A percentile compares a stretch with the other conserved stretches of the same genome.
These are phyloP conservation scores for Collichthys lucidus DNA, from an alignment of 2,113 vertebrate genomes.

Conservation along the genomic window DNA sequence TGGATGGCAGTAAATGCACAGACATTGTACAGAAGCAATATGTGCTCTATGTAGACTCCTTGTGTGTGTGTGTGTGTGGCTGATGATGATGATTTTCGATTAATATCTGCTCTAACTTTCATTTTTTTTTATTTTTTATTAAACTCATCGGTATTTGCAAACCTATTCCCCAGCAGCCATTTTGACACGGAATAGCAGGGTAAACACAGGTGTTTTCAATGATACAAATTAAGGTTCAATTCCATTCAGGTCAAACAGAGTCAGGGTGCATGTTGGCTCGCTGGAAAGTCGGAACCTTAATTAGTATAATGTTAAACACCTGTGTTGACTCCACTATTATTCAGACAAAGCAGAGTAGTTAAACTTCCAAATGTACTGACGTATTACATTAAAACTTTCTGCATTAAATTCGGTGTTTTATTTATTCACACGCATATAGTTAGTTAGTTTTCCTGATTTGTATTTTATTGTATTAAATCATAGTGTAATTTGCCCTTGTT, in stretches of 20 bases:
- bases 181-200: no score
- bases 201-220: no score
- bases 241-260: no score
- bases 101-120: not conserved
- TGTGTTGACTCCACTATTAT: no score
- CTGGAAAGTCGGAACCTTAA: no score
- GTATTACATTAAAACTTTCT: not conserved
- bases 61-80: not conserved
- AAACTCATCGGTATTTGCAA: not conserved
- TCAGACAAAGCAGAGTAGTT: not conserved
- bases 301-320: no score
- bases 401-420: not conserved
- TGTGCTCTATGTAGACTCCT: not conserved
- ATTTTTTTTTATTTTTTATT: no score
- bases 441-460: not conserved
- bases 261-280: no score
- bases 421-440: not conserved
- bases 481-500: not conserved
- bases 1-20: slow-evolving; percentile 41
- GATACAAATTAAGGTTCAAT: no score
- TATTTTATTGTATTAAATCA: not conserved
- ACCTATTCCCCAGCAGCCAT: no score
- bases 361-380: not conserved
- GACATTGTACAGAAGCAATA: not conserved
- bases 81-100: not conserved